Conservation (phyloP, 2,888 invertebrate genomes). For the Synanthedon tipuliformis region DNA sequence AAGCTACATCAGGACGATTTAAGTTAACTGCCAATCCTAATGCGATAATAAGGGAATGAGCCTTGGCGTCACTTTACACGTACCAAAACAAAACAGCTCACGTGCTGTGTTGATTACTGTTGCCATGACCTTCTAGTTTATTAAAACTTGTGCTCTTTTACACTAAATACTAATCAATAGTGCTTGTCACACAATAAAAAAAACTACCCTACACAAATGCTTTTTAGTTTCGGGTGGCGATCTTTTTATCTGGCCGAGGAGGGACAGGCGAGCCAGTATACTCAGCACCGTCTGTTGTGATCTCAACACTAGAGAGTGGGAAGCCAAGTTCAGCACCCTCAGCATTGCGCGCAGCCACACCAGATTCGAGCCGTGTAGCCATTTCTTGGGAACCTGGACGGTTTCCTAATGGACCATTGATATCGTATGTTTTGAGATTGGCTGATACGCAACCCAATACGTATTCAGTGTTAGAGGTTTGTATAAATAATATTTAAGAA, state of each 20-base stretch:
- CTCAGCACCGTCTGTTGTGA: conserved; percentile 81
- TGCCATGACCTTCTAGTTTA: not conserved
- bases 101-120: too few relatives aligned
- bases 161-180: too few relatives aligned
- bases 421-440: conserved; percentile 85
- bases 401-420: conserved; percentile 88
- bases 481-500: too few relatives aligned
- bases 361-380: conserved; percentile 85
- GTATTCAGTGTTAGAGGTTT: conserved; percentile 75
- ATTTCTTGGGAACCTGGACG: conserved; percentile 90
- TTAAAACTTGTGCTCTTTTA: not conserved
- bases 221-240: conserved; percentile 86
- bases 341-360: conserved; percentile 80
- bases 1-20: too few relatives aligned
- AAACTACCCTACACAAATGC: not conserved
- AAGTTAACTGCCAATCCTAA: too few relatives aligned
- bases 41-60: too few relatives aligned
- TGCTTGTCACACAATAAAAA: too few relatives aligned
- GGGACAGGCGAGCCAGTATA: conserved; percentile 78
- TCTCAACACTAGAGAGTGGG: conserved; percentile 79
- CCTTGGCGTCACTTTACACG: too few relatives aligned
- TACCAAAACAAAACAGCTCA: too few relatives aligned
- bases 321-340: conserved; percentile 81
- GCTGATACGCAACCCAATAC: conserved; percentile 68
- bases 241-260: conserved; percentile 78